phyloP scores from a whole-genome alignment of 2,888 invertebrate genomes.

The Sussaba pulchella region DNA sequence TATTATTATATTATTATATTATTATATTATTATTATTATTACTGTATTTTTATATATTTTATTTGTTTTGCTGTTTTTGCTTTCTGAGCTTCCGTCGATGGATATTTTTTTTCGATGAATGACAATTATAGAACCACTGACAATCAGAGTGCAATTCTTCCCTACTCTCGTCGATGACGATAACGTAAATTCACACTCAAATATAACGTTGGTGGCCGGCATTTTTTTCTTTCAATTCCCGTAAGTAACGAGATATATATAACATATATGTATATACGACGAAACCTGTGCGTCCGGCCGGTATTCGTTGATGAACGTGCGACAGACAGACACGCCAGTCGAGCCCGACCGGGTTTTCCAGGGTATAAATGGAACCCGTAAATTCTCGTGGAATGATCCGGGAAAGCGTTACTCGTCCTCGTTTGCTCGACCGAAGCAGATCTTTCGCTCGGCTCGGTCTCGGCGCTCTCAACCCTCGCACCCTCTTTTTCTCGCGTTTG shows the following conservation, averaged over 20 bases:
- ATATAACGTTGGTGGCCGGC: neutral
- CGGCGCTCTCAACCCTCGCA: slow-evolving; percentile 28
- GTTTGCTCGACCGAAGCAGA: slow-evolving; percentile 62
- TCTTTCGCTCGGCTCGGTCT: slow-evolving; percentile 56
- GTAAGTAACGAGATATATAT: slow-evolving; percentile 1
- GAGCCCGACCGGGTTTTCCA: slow-evolving; percentile 32
- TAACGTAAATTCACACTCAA: neutral
- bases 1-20: no score
- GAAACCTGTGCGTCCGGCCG: neutral
- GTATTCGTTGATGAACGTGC: slow-evolving; percentile 42
- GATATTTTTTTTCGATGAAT: no score
- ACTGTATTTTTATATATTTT: no score
- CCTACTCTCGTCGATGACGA: neutral
- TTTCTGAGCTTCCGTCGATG: no score
- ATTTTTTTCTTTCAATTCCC: neutral
- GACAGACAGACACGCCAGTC: slow-evolving; percentile 40
- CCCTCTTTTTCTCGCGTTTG: slow-evolving; percentile 27
- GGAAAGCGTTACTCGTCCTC: slow-evolving; percentile 60
- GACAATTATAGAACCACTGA: no score
- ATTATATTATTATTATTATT: no score
- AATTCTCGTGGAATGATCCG: slow-evolving; percentile 65
- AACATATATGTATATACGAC: neutral
- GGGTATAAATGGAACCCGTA: slow-evolving; percentile 64
- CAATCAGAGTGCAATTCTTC: no score
- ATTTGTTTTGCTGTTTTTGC: no score